Conservation (phyloP, 2,113 vertebrate species). For the Varanus komodoensis region DNA sequence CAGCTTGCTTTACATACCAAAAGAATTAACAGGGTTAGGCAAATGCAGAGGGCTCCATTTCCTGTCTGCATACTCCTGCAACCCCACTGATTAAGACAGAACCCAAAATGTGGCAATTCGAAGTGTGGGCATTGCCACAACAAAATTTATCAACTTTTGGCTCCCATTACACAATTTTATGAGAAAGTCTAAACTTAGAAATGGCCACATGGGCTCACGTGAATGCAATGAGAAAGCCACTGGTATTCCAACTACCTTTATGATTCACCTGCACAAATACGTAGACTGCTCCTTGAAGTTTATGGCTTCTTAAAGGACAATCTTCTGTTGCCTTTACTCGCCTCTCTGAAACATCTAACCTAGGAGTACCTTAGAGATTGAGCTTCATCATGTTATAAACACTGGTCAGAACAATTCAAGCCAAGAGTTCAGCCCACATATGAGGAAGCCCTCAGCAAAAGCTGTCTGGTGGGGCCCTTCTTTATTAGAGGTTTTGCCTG, state of each 20-base stretch:
- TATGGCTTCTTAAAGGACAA: background rate
- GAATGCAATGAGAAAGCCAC: too few relatives aligned
- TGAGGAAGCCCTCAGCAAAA: background rate
- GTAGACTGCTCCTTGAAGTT: background rate
- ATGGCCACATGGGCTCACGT: background rate
- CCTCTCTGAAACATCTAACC: accelerated
- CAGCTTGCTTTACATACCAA: too few relatives aligned
- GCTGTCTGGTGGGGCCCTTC: too few relatives aligned
- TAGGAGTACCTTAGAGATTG: background rate
- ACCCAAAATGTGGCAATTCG: too few relatives aligned
- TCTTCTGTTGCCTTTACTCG: background rate
- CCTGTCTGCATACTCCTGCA: background rate
- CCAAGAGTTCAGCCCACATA: conserved; percentile 1
- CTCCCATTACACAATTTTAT: background rate
- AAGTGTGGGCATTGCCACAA: background rate
- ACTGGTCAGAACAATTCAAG: conserved; percentile 21
- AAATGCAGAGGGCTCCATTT: too few relatives aligned
- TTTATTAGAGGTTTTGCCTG: too few relatives aligned
- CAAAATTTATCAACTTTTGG: background rate
- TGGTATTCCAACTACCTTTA: too few relatives aligned
- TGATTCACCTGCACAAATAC: too few relatives aligned
- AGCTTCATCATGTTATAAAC: conserved; percentile 36
- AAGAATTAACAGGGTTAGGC: too few relatives aligned
- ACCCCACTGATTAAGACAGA: background rate
- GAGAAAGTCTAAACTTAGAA: background rate